Percentiles rank a stretch among this genome's conserved stretches.
phyloP scores from a whole-genome alignment of 2,797 vertebrate genomes.

The Erpetoichthys calabaricus region DNA sequence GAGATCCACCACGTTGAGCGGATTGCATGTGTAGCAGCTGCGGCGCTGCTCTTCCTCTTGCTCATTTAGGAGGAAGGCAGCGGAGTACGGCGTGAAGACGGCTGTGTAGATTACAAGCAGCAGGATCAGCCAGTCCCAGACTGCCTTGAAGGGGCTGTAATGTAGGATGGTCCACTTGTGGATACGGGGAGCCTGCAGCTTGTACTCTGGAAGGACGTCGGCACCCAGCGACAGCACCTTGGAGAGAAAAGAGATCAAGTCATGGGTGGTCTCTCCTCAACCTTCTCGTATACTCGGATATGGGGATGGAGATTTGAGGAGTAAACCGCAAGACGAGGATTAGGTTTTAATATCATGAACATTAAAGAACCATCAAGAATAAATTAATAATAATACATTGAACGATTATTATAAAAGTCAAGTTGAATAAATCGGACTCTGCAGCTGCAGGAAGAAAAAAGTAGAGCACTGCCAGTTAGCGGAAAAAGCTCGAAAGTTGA shows the following conservation, averaged over 20 bases:
- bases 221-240: slow-evolving; percentile 91
- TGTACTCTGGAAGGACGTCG: slow-evolving; percentile 91
- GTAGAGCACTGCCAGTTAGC: too few species aligned
- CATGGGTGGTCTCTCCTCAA: too few species aligned
- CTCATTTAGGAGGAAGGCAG: slow-evolving; percentile 89
- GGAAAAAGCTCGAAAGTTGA: too few species aligned
- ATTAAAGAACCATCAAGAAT: too few species aligned
- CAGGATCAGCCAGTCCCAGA: slow-evolving; percentile 97
- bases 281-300: too few species aligned
- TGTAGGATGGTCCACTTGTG: slow-evolving; percentile 94
- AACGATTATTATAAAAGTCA: too few species aligned
- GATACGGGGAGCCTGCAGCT: slow-evolving; percentile 86
- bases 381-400: too few species aligned
- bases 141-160: slow-evolving; percentile 96
- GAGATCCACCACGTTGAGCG: slow-evolving; percentile 88
- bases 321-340: too few species aligned
- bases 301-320: too few species aligned
- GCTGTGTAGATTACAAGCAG: slow-evolving; percentile 96
- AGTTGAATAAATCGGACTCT: too few species aligned
- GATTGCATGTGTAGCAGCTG: slow-evolving; percentile 89
- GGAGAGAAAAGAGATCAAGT: background rate
- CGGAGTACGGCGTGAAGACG: slow-evolving; percentile 89
- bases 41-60: slow-evolving; percentile 68
- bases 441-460: too few species aligned
- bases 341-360: too few species aligned